Base-by-base conservation (phyloP, 2,113 vertebrate species). In the Nannospalax galili region DNA sequence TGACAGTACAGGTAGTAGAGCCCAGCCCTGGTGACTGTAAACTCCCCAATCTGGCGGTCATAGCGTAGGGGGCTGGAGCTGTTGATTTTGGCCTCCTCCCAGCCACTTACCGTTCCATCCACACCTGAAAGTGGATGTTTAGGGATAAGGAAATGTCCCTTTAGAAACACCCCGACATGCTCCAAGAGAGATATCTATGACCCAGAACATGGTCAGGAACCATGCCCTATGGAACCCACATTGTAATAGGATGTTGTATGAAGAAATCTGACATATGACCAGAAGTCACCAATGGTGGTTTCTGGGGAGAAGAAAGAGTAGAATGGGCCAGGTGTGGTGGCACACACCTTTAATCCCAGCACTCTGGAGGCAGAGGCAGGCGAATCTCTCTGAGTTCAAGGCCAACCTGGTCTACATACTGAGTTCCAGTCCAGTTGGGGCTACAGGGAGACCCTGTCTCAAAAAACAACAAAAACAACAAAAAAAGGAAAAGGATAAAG, bases 1-100 rank as follows among this genome's bases (percentile, higher is more conserved):
- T 99, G 99, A 96, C 99, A 99, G 96, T 99, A 99, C 92, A 99
- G 98, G 97, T 99, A 99, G 98, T 99, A 99, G 84, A 99, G 98
- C 2, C 99, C 99, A 0, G 98, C 97, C 81, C 97, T 98, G 96
- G 98, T 97, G 94, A 99, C 99, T 3, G 92, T 98, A 93, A 99
- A 99, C 86, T 98, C 98, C 84, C 99, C 99, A 0, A 97, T 97
- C 70, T 98, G 98, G 94, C 96, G 96, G 97, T 99, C 98, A 90
- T 99, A 99, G 77, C 97, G 98, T 96, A 99, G 98, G 0, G 99
- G 99, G 92, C 98, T 99, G 78, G 98, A 99, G 97, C 99, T 98
- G 97, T 99, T 99, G 97, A 99, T 95, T 22, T 94, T 98, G 95
- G 98, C 98, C 97, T 99, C 99, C 5, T 98, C 98, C 99, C 99